These are phyloP conservation scores for Pammene aurita DNA, from an alignment of 2,888 invertebrate species.

Conservation along the genomic window DNA sequence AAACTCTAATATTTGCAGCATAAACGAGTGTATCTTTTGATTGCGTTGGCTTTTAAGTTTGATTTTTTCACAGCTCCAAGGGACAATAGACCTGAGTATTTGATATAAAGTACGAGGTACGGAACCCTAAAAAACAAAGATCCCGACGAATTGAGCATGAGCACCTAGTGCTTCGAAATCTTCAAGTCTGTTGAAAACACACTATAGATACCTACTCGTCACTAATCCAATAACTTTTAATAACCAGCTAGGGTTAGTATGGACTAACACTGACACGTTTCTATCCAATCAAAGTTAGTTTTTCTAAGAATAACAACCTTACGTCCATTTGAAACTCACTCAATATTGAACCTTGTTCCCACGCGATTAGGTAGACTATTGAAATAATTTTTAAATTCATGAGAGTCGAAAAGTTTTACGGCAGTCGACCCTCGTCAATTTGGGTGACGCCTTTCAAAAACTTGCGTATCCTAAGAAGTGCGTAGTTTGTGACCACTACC, in stretches of 20 bases:
- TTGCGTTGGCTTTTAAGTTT: too few relatives aligned
- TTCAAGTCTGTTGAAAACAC: too few relatives aligned
- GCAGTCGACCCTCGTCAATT: slow-evolving; percentile 30
- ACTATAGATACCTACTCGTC: not conserved
- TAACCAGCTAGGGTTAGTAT: slow-evolving; percentile 22
- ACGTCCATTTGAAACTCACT: not conserved
- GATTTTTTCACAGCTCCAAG: too few relatives aligned
- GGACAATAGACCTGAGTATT: too few relatives aligned
- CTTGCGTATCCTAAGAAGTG: slow-evolving; percentile 15
- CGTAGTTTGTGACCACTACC: slow-evolving; percentile 10
- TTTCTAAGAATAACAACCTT: not conserved
- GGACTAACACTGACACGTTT: slow-evolving; percentile 11
- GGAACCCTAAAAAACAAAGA: too few relatives aligned
- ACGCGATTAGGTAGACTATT: not conserved
- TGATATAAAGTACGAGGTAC: too few relatives aligned
- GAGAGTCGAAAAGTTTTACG: not conserved
- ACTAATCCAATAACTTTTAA: slow-evolving; percentile 19
- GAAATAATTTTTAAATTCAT: not conserved
- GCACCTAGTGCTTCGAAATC: too few relatives aligned
- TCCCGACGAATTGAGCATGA: too few relatives aligned
- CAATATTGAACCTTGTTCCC: not conserved
- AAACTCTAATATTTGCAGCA: too few relatives aligned
- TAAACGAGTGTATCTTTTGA: too few relatives aligned
- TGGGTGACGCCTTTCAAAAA: slow-evolving; percentile 27
- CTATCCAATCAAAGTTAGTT: slow-evolving; percentile 37